Percentiles rank a stretch among this genome's conserved stretches.
These are phyloP conservation scores for Holacanthus passer DNA, from an alignment of 2,113 vertebrate species.

Conservation along the genomic window DNA sequence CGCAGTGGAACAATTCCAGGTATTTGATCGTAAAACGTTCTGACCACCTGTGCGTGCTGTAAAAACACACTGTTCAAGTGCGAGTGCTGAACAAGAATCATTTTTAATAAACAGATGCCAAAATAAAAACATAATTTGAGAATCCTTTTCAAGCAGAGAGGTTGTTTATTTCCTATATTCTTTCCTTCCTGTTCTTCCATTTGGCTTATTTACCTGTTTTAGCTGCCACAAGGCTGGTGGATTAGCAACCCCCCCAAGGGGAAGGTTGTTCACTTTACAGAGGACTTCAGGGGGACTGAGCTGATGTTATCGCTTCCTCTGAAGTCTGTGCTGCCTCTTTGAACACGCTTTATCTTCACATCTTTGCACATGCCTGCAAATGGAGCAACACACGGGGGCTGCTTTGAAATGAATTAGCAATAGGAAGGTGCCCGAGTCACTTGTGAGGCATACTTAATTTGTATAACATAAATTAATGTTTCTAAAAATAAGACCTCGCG, in stretches of 20 bases:
- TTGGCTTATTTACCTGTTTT: slow-evolving; percentile 62
- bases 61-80: background rate
- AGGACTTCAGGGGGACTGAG: slow-evolving; percentile 56
- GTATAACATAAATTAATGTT: slow-evolving; percentile 58
- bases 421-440: slow-evolving; percentile 58
- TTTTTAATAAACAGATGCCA: background rate
- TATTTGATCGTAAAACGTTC: background rate
- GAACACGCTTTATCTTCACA: slow-evolving; percentile 74
- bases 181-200: slow-evolving; percentile 7
- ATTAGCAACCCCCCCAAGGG: slow-evolving; percentile 51
- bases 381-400: slow-evolving; percentile 52
- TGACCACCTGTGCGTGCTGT: background rate
- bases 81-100: background rate
- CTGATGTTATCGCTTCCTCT: slow-evolving; percentile 70
- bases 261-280: slow-evolving; percentile 55
- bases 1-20: background rate
- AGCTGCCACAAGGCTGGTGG: slow-evolving; percentile 32
- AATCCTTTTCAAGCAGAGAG: slow-evolving; percentile 13
- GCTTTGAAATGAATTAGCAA: slow-evolving; percentile 72
- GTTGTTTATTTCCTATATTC: slow-evolving; percentile 27
- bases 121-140: background rate
- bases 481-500: slow-evolving; percentile 60
- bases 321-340: slow-evolving; percentile 73
- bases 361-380: slow-evolving; percentile 61
- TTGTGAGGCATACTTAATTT: slow-evolving; percentile 62